These are phyloP conservation scores for Cataglyphis cursor DNA, from an alignment of 2,888 invertebrate genomes.

Conservation along the genomic window DNA sequence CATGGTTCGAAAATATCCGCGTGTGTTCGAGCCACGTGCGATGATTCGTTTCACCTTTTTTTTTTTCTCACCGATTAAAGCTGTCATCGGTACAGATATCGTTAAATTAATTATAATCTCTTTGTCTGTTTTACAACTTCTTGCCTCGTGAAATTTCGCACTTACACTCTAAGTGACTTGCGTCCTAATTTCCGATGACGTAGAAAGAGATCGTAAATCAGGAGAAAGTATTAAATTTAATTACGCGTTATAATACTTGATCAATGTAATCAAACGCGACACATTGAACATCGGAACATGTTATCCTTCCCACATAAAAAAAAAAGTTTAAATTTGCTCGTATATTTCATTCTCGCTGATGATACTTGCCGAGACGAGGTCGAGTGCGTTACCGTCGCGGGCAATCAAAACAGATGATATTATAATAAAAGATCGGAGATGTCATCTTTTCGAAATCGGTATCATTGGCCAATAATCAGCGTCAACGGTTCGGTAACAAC, in stretches of 20 bases:
- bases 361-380: slow-evolving; percentile 14
- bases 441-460: slow-evolving; percentile 68
- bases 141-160: neutral
- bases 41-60: neutral
- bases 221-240: neutral
- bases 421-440: slow-evolving; percentile 57
- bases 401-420: slow-evolving; percentile 17
- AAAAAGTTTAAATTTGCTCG: neutral
- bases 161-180: neutral
- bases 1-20: neutral
- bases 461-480: slow-evolving; percentile 73
- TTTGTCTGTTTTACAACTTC: neutral
- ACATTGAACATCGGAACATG: neutral
- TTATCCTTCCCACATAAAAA: neutral
- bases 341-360: neutral
- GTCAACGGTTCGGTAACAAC: slow-evolving; percentile 67
- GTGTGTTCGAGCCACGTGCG: neutral
- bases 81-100: slow-evolving; percentile 8
- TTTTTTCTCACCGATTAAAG: neutral
- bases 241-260: neutral
- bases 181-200: neutral
- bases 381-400: slow-evolving; percentile 21
- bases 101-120: slow-evolving; percentile 15
- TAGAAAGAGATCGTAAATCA: neutral
- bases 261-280: neutral